Evolutionary conservation across 2,888 invertebrate species (phyloP).

Genomic region (Stenolophus ochropezus): DNA sequence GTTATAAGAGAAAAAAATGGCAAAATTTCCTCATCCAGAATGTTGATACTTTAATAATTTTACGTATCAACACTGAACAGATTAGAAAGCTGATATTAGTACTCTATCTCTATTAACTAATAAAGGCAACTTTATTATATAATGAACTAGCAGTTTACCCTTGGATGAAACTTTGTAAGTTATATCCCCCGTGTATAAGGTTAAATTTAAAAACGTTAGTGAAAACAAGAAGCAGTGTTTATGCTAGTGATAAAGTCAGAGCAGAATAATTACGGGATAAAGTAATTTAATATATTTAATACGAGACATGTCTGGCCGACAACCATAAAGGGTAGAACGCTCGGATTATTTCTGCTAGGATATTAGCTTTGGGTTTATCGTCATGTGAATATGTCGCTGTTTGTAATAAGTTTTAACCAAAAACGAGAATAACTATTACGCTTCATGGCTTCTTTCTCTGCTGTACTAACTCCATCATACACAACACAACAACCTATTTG

Average conservation of each 20-base stretch:
- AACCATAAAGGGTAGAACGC: constrained; percentile 27
- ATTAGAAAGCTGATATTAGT: too few species aligned
- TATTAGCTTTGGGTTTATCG: constrained; percentile 26
- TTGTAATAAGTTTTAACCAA: constrained; percentile 18
- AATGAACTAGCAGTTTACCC: not conserved
- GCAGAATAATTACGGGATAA: constrained; percentile 2
- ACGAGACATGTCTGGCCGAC: constrained; percentile 18
- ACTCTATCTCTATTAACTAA: not conserved
- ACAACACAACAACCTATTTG: too few species aligned
- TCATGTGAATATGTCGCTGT: constrained; percentile 26
- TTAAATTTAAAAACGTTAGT: not conserved
- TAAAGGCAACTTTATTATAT: not conserved
- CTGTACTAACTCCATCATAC: too few species aligned
- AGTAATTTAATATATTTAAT: constrained; percentile 40
- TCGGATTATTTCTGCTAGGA: constrained; percentile 17
- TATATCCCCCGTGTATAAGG: not conserved
- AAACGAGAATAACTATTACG: not conserved
- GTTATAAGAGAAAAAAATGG: too few species aligned
- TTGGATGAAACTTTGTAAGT: not conserved
- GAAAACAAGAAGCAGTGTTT: not conserved
- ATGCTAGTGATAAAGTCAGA: not conserved
- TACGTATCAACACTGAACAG: too few species aligned
- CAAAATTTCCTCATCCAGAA: too few species aligned
- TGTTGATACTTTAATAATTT: too few species aligned
- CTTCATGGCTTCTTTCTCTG: not conserved